A percentile compares a stretch with the other conserved stretches of the same genome.
phyloP scores from a whole-genome alignment of 2,888 invertebrate genomes.

The Melanostoma mellinum region DNA sequence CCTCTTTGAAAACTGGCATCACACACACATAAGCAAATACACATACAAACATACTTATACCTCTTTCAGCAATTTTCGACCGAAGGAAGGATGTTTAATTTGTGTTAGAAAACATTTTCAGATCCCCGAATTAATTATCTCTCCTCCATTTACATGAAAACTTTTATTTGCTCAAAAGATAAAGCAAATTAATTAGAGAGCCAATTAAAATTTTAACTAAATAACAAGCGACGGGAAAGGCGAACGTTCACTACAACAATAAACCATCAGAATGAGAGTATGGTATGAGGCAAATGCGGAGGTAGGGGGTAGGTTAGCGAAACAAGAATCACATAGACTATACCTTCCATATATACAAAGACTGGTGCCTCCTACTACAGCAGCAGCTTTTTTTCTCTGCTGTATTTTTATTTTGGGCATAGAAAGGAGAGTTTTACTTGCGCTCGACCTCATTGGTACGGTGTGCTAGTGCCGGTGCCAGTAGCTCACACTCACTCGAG shows the following conservation, averaged over 20 bases:
- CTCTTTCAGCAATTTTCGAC: not conserved
- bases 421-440: conserved; percentile 48
- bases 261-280: conserved; percentile 46
- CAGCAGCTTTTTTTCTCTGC: conserved; percentile 14
- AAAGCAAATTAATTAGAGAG: conserved; percentile 77
- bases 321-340: conserved; percentile 22
- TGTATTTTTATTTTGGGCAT: conserved; percentile 51
- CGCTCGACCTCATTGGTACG: conserved; percentile 39
- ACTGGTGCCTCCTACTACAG: not conserved
- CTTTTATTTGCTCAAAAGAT: conserved; percentile 76
- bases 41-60: not conserved
- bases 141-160: conserved; percentile 76
- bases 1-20: not conserved
- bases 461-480: conserved; percentile 32
- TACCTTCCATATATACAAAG: conserved; percentile 4
- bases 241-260: conserved; percentile 62
- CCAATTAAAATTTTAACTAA: conserved; percentile 77
- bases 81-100: conserved; percentile 66
- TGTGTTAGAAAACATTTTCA: conserved; percentile 72
- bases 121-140: conserved; percentile 76
- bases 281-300: not conserved
- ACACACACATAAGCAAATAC: not conserved
- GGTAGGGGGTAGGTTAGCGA: conserved; percentile 2
- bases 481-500: conserved; percentile 61
- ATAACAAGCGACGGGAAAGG: conserved; percentile 74